These are phyloP conservation scores for Microvelia longipes DNA, from an alignment of 1,140 invertebrate genomes.

Conservation along the genomic window DNA sequence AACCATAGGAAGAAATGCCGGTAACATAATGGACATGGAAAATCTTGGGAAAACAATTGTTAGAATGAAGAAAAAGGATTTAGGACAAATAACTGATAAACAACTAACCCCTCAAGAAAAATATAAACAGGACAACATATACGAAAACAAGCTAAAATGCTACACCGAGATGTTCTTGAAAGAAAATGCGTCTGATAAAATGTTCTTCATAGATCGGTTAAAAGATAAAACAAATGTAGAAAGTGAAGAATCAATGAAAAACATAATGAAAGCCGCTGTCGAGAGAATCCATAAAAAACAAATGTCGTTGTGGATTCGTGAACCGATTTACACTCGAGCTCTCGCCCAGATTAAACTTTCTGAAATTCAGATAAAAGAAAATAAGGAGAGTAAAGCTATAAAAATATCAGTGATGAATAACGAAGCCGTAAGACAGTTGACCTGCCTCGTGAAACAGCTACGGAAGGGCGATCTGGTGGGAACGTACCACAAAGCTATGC, in stretches of 20 bases:
- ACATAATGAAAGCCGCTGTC: background rate
- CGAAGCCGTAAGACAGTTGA: background rate
- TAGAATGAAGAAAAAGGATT: constrained; percentile 1
- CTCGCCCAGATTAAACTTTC: background rate
- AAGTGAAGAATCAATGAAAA: background rate
- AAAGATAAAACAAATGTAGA: background rate
- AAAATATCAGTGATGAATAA: background rate
- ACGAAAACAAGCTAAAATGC: background rate
- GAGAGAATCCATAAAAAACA: background rate
- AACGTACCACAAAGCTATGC: background rate
- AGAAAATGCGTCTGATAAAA: background rate
- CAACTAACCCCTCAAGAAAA: background rate
- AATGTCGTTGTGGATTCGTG: background rate
- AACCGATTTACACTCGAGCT: background rate
- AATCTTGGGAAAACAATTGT: background rate
- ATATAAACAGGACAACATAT: background rate
- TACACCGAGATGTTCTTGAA: background rate
- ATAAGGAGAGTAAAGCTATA: background rate
- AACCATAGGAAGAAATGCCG: background rate
- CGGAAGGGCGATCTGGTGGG: background rate
- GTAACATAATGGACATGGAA: background rate
- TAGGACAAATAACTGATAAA: background rate
- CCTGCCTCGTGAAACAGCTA: background rate
- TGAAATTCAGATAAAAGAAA: background rate
- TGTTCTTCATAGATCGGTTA: background rate